Evolutionary conservation across 2,888 invertebrate species (phyloP).

Genomic region (Tetramorium bicarinatum): DNA sequence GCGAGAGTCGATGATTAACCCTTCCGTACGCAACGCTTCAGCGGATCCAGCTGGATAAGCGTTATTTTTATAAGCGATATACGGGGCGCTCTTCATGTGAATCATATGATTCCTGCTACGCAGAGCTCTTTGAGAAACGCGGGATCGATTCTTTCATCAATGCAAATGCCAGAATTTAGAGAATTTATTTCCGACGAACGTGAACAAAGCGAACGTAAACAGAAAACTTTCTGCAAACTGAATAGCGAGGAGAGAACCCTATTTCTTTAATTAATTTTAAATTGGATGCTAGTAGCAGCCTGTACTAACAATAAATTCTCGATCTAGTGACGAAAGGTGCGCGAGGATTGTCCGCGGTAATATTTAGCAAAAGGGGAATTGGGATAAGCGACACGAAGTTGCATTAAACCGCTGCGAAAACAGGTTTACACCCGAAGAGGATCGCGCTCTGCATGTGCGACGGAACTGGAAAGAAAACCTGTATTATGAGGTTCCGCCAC

Average conservation of each 20-base stretch:
- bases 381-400: constrained; percentile 49
- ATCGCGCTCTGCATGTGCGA: constrained; percentile 47
- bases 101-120: not conserved
- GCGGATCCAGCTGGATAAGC: not conserved
- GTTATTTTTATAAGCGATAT: constrained; percentile 2
- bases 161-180: not conserved
- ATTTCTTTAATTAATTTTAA: not conserved
- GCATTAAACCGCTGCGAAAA: constrained; percentile 56
- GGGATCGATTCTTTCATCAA: not conserved
- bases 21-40: not conserved
- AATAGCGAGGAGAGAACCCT: not conserved
- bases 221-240: not conserved
- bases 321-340: not conserved
- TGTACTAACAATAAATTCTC: not conserved
- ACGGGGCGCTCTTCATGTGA: not conserved
- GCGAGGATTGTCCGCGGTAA: constrained; percentile 1
- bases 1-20: constrained; percentile 12
- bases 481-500: constrained; percentile 28
- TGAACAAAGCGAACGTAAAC: not conserved
- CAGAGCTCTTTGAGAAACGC: not conserved
- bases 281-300: not conserved
- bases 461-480: constrained; percentile 46
- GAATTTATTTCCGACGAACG: constrained; percentile 9
- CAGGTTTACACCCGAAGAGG: constrained; percentile 59
- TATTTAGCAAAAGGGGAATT: constrained; percentile 39